Percentiles rank a stretch among this genome's conserved stretches.
phyloP scores from a whole-genome alignment of 64 coral and sea anemone genomes.

The Catalaphyllia jardinei region DNA sequence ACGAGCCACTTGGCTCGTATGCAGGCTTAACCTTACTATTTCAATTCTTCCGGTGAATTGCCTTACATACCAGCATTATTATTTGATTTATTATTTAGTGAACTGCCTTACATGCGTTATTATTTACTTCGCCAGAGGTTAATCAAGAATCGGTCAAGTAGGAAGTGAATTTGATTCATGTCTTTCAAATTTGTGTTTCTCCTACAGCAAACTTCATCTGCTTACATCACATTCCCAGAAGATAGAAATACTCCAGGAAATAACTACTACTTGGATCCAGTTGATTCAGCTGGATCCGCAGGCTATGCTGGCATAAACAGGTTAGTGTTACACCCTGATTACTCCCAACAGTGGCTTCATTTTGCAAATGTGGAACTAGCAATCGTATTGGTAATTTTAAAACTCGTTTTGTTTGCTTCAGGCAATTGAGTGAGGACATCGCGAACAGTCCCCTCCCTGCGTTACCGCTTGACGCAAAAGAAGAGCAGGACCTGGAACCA shows the following conservation, averaged over 20 bases:
- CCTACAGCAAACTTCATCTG: not conserved
- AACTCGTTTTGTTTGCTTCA: not conserved
- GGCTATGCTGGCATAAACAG: not conserved
- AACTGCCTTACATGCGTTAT: too few relatives aligned
- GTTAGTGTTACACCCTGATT: not conserved
- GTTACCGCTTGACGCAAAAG: not conserved
- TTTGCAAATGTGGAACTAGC: too few relatives aligned
- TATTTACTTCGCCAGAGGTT: too few relatives aligned
- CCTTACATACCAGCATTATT: too few relatives aligned
- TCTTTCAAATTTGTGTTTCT: not conserved
- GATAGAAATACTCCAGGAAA: not conserved
- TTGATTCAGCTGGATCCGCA: not conserved
- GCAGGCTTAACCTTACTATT: too few relatives aligned
- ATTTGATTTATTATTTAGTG: too few relatives aligned
- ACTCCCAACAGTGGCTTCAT: not conserved
- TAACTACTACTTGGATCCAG: not conserved
- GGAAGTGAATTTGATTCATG: not conserved
- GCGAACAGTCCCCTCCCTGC: not conserved
- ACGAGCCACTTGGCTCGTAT: too few relatives aligned
- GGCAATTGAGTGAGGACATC: not conserved
- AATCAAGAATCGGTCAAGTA: too few relatives aligned
- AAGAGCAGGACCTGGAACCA: not conserved
- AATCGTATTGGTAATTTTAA: not conserved
- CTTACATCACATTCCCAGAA: conserved; percentile 5
- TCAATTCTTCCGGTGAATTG: too few relatives aligned